phyloP scores from a whole-genome alignment of 2,888 invertebrate genomes.

The Diaperis boleti region DNA sequence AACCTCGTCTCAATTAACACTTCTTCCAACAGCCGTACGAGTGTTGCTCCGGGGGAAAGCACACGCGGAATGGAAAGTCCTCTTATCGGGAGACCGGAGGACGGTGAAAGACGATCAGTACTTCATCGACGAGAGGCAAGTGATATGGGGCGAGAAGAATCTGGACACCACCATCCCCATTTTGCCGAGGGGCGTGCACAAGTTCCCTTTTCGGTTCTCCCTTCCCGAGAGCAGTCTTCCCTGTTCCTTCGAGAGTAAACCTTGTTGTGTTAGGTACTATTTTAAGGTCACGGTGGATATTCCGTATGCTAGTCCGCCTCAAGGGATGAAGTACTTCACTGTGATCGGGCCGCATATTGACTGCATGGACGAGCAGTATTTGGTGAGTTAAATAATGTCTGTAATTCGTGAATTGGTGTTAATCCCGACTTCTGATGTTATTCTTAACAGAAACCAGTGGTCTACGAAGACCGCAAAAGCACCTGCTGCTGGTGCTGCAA shows the following conservation, averaged over 20 bases:
- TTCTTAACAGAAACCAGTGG: slow-evolving; percentile 72
- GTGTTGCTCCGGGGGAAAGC: slow-evolving; percentile 81
- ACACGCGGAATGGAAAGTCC: slow-evolving; percentile 82
- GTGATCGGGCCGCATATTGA: slow-evolving; percentile 83
- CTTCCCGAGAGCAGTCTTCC: slow-evolving; percentile 80
- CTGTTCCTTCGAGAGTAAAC: slow-evolving; percentile 82
- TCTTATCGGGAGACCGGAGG: slow-evolving; percentile 78
- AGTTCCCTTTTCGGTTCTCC: slow-evolving; percentile 76
- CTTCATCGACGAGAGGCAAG: slow-evolving; percentile 78
- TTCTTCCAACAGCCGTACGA: slow-evolving; percentile 69
- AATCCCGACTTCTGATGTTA: no score
- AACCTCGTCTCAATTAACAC: neutral
- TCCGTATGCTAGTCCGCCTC: slow-evolving; percentile 82
- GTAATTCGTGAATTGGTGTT: no score
- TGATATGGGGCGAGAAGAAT: slow-evolving; percentile 81
- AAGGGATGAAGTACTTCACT: slow-evolving; percentile 84
- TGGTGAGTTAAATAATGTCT: slow-evolving; percentile 67
- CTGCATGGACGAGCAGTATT: slow-evolving; percentile 83
- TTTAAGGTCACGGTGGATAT: slow-evolving; percentile 80
- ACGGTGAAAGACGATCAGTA: slow-evolving; percentile 82
- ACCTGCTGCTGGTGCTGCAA: slow-evolving; percentile 81
- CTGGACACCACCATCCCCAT: slow-evolving; percentile 74
- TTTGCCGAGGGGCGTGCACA: slow-evolving; percentile 77
- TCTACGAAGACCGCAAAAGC: slow-evolving; percentile 73
- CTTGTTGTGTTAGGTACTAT: slow-evolving; percentile 80